Evolutionary conservation across 2,888 invertebrate species (phyloP), one percentile per base, ranked within the genome.

Genomic region (Thymelicus lineola): DNA sequence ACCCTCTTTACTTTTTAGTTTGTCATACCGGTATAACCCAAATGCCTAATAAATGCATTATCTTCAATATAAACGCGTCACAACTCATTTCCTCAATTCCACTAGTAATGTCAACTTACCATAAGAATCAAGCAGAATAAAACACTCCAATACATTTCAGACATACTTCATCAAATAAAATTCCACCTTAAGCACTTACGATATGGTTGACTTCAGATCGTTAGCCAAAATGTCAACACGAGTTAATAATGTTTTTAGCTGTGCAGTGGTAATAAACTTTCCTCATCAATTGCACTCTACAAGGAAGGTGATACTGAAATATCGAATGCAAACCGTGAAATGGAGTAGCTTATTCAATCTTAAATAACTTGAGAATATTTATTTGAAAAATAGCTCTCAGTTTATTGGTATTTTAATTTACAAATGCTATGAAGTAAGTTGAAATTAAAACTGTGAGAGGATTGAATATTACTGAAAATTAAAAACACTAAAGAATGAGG

Each of bases 321-420:
- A 75, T 78, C 69, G 76, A 76, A 73, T 71, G 77, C 84, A 81
- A 59, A 78, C 81, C 83, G 79, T 84, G 84, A 84, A 84, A 84
- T 84, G 71, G 71, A 57, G 42, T 61, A 42, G 35, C n/a, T 28
- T 57, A 57, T 38, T 57, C 55, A 62, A 63, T 63, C 28, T 55
- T 14, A 42, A 14, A 45, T 66, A 42, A 53, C 6, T 60, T 45
- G 20, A 50, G 59, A 17, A 14, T 66, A 36, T 59, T 66, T 63
- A 36, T 12, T 50, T 50, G 48, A 50, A 50, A 10, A 50, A 50
- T 17, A 5, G 10, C 17, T 7, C 15, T 17, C 17, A 50, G 9
- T 50, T 50, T 50, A 17, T 50, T 17, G 15, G n/a, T 14, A 46
- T 46, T 46, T 42, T 4, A 7, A 4, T 42, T 42, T 10, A 12